These are phyloP conservation scores for Diuraphis noxia DNA, from an alignment of 1,140 invertebrate genomes.

Conservation along the genomic window DNA sequence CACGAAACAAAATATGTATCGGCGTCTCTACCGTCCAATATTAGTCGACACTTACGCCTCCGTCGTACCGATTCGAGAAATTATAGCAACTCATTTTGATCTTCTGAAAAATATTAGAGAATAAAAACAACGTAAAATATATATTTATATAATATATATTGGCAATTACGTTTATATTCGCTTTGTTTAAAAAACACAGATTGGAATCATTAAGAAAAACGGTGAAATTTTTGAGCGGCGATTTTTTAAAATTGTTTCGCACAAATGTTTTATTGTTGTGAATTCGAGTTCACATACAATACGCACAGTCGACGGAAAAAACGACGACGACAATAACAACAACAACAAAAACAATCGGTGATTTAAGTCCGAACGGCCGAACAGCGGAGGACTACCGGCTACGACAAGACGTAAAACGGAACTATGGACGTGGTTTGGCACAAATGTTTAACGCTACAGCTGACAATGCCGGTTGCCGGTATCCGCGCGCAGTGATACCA, in stretches of 20 bases:
- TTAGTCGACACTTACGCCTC: conserved; percentile 37
- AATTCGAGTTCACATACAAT: background rate
- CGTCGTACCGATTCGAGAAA: background rate
- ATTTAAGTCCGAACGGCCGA: background rate
- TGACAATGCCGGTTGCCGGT: conserved; percentile 53
- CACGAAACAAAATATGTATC: too few species aligned
- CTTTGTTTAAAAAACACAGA: background rate
- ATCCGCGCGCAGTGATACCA: conserved; percentile 49
- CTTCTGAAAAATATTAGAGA: background rate
- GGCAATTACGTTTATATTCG: background rate
- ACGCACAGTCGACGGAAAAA: background rate
- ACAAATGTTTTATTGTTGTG: background rate
- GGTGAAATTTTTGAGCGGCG: background rate
- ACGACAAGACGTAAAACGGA: conserved; percentile 41
- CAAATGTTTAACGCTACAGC: conserved; percentile 46
- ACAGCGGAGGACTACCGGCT: background rate
- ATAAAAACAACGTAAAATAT: background rate
- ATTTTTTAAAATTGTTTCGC: background rate
- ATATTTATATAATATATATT: background rate
- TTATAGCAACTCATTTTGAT: conserved; percentile 17
- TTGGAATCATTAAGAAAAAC: background rate
- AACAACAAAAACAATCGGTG: background rate
- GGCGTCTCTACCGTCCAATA: background rate
- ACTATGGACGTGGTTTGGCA: conserved; percentile 50
- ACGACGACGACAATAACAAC: background rate